These are phyloP conservation scores for Drosophila grimshawi DNA, from an alignment of 1,140 invertebrate genomes.

Conservation along the genomic window DNA sequence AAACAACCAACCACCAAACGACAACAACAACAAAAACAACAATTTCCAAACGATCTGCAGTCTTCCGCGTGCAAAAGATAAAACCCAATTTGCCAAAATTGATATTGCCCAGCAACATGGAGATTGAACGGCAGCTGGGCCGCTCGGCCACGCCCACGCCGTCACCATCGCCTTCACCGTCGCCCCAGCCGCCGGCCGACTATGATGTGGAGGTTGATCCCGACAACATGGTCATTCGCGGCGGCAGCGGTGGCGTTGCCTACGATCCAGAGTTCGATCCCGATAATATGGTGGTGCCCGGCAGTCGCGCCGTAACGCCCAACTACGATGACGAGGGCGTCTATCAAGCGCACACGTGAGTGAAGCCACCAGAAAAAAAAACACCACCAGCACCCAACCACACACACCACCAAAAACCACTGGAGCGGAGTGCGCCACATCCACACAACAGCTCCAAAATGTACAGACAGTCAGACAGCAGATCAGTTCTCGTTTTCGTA, in stretches of 20 bases:
- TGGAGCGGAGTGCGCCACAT: conserved; percentile 29
- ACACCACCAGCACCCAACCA: conserved; percentile 16
- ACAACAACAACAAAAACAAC: conserved; percentile 41
- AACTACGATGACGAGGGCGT: conserved; percentile 74
- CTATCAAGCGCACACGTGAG: conserved; percentile 84
- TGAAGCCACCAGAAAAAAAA: conserved; percentile 53
- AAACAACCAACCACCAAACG: conserved; percentile 28
- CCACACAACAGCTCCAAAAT: conserved; percentile 48
- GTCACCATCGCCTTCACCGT: conserved; percentile 75
- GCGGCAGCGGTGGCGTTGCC: conserved; percentile 69
- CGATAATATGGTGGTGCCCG: conserved; percentile 81
- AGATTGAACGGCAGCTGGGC: conserved; percentile 60
- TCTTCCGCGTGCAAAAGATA: conserved; percentile 83
- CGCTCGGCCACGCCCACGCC: conserved; percentile 58
- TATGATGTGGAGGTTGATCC: conserved; percentile 83
- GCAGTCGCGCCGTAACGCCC: conserved; percentile 77
- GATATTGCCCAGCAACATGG: conserved; percentile 79
- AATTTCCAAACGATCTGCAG: conserved; percentile 46
- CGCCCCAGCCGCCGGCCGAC: conserved; percentile 74
- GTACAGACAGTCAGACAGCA: conserved; percentile 69
- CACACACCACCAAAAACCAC: not conserved
- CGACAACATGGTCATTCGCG: conserved; percentile 81
- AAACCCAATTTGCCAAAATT: conserved; percentile 84
- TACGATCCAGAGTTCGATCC: conserved; percentile 78
- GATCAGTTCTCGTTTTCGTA: conserved; percentile 9